These are phyloP conservation scores for Odobenus rosmarus DNA, from an alignment of 2,113 vertebrate species.

Conservation along the genomic window DNA sequence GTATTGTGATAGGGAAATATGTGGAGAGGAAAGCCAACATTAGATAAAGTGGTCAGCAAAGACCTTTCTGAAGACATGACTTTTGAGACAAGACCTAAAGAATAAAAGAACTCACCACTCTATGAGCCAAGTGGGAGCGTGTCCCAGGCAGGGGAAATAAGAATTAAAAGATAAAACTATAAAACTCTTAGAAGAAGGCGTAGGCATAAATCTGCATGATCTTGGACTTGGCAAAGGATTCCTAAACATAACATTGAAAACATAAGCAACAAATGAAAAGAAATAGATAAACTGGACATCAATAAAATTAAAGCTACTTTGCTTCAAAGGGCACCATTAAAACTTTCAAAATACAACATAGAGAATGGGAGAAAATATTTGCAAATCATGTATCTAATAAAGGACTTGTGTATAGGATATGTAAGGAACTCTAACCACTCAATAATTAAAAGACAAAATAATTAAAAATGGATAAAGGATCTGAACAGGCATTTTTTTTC, in stretches of 20 bases:
- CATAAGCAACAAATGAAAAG: neutral
- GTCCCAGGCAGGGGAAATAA: neutral
- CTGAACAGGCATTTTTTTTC: neutral
- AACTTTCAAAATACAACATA: neutral
- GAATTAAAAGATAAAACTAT: neutral
- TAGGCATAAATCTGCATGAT: neutral
- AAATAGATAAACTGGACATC: neutral
- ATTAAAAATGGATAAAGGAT: neutral
- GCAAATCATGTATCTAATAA: neutral
- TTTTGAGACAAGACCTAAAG: neutral
- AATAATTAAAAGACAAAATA: neutral
- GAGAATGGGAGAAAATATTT: neutral
- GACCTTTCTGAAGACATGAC: neutral
- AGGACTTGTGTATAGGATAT: neutral
- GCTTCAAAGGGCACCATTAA: neutral
- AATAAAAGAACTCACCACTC: neutral
- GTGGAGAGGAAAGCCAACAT: neutral
- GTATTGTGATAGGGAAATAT: neutral
- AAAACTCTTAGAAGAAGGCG: neutral
- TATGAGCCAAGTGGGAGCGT: neutral
- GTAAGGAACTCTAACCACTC: neutral
- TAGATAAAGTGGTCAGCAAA: neutral
- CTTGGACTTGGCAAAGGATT: neutral
- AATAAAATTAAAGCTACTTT: neutral
- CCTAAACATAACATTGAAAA: neutral